phyloP scores from a whole-genome alignment of 1,140 invertebrate species.

The Whitmania pigra region DNA sequence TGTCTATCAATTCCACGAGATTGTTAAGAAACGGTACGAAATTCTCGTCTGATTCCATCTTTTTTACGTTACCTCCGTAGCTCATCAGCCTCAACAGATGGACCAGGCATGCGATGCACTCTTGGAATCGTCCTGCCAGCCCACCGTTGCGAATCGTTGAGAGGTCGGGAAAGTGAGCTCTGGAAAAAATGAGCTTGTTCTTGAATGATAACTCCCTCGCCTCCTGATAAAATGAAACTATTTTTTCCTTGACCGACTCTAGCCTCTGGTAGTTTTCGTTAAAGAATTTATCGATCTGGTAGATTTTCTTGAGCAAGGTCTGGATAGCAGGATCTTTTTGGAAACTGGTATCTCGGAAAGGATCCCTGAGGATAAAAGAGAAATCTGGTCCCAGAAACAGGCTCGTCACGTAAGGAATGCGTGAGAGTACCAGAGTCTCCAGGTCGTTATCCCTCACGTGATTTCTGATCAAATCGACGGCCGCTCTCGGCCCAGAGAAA shows the following conservation, averaged over 20 bases:
- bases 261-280: conserved; percentile 10
- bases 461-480: conserved; percentile 1
- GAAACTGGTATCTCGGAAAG: not conserved
- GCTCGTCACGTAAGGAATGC: conserved; percentile 19
- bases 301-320: conserved; percentile 16
- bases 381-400: conserved; percentile 17
- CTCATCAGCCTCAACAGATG: conserved; percentile 22
- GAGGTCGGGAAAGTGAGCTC: conserved; percentile 18
- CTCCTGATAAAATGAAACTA: conserved; percentile 19
- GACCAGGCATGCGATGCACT: conserved; percentile 19
- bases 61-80: conserved; percentile 17
- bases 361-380: conserved; percentile 21
- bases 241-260: conserved; percentile 1
- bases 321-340: conserved; percentile 1
- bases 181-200: conserved; percentile 15
- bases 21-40: conserved; percentile 20
- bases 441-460: conserved; percentile 19
- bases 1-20: conserved; percentile 17
- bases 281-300: conserved; percentile 21
- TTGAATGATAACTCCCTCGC: conserved; percentile 21
- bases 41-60: conserved; percentile 21
- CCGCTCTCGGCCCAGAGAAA: conserved; percentile 15
- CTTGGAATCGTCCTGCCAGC: conserved; percentile 11
- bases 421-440: conserved; percentile 19
- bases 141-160: conserved; percentile 6